Evolutionary conservation across 2,113 vertebrate genomes (phyloP).

Genomic region (Leptodactylus fuscus): DNA sequence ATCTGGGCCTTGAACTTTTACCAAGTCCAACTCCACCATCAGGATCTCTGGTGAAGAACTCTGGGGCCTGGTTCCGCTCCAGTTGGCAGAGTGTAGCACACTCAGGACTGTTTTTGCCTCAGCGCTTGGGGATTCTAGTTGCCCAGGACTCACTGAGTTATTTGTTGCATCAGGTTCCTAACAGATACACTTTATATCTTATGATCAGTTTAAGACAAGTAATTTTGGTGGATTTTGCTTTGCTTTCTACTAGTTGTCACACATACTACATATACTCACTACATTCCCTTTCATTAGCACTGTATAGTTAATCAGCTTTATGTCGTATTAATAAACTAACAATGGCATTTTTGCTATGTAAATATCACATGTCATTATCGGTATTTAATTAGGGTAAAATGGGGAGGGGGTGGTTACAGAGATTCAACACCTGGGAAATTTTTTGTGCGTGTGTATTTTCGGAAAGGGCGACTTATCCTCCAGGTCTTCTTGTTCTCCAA

Average conservation of each 20-base stretch:
- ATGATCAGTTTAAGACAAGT: neutral
- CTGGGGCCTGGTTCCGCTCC: too few relatives aligned
- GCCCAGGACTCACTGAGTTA: too few relatives aligned
- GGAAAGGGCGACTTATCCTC: constrained; percentile 24
- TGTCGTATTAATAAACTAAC: constrained; percentile 18
- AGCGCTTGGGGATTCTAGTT: too few relatives aligned
- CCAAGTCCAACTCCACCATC: too few relatives aligned
- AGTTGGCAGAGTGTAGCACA: too few relatives aligned
- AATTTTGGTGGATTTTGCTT: neutral
- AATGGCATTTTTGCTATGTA: constrained; percentile 21
- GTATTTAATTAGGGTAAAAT: constrained; percentile 5
- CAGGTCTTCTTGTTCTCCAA: neutral
- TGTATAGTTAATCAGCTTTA: neutral
- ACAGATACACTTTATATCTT: neutral
- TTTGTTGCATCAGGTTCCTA: too few relatives aligned
- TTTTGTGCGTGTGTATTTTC: neutral
- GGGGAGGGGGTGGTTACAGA: neutral
- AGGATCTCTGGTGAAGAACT: too few relatives aligned
- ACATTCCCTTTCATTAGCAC: neutral
- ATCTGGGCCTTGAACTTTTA: too few relatives aligned
- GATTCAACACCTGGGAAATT: constrained; percentile 25
- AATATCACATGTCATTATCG: constrained; percentile 17
- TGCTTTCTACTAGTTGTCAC: neutral
- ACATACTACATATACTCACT: neutral
- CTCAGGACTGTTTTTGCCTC: too few relatives aligned